These are phyloP conservation scores for Lordiphosa mommai DNA, from an alignment of 1,140 invertebrate genomes.

Conservation along the genomic window DNA sequence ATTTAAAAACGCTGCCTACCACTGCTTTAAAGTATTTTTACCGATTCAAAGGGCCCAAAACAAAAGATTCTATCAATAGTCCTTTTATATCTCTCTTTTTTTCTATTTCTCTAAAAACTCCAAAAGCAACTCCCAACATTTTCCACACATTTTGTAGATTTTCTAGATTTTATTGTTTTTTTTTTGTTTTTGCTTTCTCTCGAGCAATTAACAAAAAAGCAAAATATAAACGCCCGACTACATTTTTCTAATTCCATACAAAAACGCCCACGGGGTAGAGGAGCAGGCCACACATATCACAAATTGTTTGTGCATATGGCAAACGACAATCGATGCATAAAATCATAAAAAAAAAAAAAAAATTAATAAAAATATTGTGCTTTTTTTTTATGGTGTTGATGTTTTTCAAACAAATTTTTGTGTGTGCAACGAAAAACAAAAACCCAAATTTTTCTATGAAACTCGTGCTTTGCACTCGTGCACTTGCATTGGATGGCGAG, in stretches of 20 bases:
- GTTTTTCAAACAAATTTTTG: conserved; percentile 35
- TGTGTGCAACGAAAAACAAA: conserved; percentile 16
- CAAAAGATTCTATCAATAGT: too few relatives aligned
- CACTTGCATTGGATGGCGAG: conserved; percentile 10
- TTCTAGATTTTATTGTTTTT: background rate
- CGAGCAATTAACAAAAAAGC: conserved; percentile 19
- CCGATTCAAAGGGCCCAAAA: too few relatives aligned
- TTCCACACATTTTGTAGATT: background rate
- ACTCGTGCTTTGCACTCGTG: conserved; percentile 13
- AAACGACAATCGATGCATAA: conserved; percentile 38
- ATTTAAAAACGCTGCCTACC: too few relatives aligned
- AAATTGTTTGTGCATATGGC: conserved; percentile 47
- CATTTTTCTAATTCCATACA: conserved; percentile 14
- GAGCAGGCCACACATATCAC: conserved; percentile 9
- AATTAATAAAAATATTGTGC: background rate
- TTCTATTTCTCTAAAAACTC: background rate
- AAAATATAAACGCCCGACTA: conserved; percentile 22
- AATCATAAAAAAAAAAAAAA: background rate
- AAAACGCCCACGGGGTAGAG: conserved; percentile 26
- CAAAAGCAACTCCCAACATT: background rate
- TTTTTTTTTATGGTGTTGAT: background rate
- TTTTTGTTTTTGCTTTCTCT: background rate
- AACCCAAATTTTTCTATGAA: conserved; percentile 37
- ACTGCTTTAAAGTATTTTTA: too few relatives aligned
- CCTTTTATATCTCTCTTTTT: too few relatives aligned